Percentiles rank a stretch among this genome's conserved stretches.
Evolutionary conservation across 2,113 vertebrate species (phyloP).

Genomic region (Excalfactoria chinensis): DNA sequence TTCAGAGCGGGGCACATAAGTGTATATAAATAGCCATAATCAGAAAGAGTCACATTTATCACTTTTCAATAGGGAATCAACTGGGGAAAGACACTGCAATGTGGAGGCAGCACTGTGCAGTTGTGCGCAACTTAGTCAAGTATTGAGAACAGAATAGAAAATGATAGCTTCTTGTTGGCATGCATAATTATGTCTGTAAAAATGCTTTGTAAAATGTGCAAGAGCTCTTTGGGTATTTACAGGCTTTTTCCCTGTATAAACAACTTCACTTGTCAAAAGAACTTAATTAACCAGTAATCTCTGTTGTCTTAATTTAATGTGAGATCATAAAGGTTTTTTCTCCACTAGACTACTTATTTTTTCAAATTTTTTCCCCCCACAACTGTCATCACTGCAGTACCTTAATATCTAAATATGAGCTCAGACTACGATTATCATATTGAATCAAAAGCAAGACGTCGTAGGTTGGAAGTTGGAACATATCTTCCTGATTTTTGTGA

Average conservation of each 20-base stretch:
- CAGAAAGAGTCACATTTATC: not conserved
- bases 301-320: not conserved
- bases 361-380: not conserved
- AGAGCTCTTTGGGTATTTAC: not conserved
- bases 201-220: not conserved
- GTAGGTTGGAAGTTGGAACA: not conserved
- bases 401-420: not conserved
- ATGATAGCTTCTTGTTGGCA: not conserved
- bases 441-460: conserved; percentile 5
- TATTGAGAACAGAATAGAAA: not conserved
- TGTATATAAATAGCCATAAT: not conserved
- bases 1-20: not conserved
- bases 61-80: not conserved
- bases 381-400: not conserved
- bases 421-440: not conserved
- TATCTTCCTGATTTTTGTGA: not conserved
- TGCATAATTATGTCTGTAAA: not conserved
- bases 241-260: not conserved
- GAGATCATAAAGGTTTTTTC: not conserved
- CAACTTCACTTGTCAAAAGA: not conserved
- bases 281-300: not conserved
- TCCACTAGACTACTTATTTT: not conserved
- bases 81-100: not conserved
- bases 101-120: not conserved
- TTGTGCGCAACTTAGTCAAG: not conserved